Conservation (phyloP, 2,888 invertebrate genomes). For the Catocala nupta region DNA sequence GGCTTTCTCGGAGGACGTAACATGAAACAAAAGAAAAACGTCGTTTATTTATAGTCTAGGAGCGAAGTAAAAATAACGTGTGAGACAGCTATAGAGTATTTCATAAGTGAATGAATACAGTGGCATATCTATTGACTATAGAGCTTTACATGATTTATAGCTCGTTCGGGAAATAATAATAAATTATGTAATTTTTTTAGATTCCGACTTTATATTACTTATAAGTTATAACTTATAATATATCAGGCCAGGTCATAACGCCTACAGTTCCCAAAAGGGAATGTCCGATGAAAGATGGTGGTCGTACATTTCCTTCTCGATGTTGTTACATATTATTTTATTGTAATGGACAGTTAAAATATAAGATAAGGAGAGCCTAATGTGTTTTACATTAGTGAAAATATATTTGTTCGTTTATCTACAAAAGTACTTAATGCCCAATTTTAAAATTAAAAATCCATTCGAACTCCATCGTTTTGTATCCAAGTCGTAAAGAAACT, state of each 20-base stretch:
- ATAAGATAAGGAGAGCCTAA: constrained; percentile 16
- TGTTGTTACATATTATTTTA: constrained; percentile 21
- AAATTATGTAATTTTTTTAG: constrained; percentile 14
- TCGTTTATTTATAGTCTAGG: constrained; percentile 42
- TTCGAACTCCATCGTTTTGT: constrained; percentile 25
- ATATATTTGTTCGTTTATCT: constrained; percentile 21
- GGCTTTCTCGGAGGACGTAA: constrained; percentile 34
- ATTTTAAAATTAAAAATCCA: constrained; percentile 22
- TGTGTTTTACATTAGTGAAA: constrained; percentile 21
- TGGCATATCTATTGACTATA: constrained; percentile 29
- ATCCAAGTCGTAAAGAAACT: constrained; percentile 40
- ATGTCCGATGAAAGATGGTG: constrained; percentile 19
- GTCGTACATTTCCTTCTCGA: constrained; percentile 19
- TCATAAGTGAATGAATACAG: constrained; percentile 37
- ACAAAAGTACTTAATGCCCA: constrained; percentile 2
- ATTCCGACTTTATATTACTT: constrained; percentile 9
- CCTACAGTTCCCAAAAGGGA: constrained; percentile 15
- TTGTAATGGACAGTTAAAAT: constrained; percentile 20
- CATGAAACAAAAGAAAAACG: constrained; percentile 29
- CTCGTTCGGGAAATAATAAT: constrained; percentile 20
- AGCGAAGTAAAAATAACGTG: constrained; percentile 40
- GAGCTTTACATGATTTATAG: constrained; percentile 28
- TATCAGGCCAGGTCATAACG: constrained; percentile 7
- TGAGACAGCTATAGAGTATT: constrained; percentile 34
- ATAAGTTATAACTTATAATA: constrained; percentile 11